Percentiles rank a stretch among this genome's conserved stretches.
Evolutionary conservation across 1,140 invertebrate genomes (phyloP).

Genomic region (Hermetia illucens): DNA sequence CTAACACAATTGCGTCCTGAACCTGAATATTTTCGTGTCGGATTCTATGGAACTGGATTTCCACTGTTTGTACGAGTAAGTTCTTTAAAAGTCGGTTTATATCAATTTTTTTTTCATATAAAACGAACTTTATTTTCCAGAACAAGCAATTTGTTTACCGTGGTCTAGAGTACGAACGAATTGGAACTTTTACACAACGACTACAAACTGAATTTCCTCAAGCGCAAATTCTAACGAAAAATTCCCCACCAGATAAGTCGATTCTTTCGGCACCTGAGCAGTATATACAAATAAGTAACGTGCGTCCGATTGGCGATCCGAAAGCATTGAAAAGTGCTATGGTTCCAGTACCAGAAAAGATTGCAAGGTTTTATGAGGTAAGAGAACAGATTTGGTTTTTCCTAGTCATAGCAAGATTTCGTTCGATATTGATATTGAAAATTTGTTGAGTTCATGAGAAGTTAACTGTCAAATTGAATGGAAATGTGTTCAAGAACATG

Average conservation of each 20-base stretch:
- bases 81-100: conserved; percentile 10
- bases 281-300: conserved; percentile 90
- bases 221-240: conserved; percentile 81
- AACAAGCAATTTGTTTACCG: conserved; percentile 95
- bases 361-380: conserved; percentile 69
- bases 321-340: conserved; percentile 39
- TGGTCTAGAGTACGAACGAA: conserved; percentile 88
- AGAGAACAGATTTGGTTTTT: no score
- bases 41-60: conserved; percentile 88
- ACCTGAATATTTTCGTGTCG: conserved; percentile 93
- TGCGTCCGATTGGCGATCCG: conserved; percentile 67
- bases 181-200: conserved; percentile 86
- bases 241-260: conserved; percentile 74
- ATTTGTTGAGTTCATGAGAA: no score
- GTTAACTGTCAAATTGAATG: no score
- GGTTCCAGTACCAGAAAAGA: conserved; percentile 68
- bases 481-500: no score
- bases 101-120: conserved; percentile 1
- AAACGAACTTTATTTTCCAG: conserved; percentile 36
- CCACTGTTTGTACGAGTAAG: conserved; percentile 86
- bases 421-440: no score
- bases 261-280: conserved; percentile 72
- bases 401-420: no score
- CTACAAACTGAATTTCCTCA: conserved; percentile 86
- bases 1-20: conserved; percentile 73